Evolutionary conservation across 1,140 invertebrate species (phyloP).

Genomic region (Epicauta chinensis): DNA sequence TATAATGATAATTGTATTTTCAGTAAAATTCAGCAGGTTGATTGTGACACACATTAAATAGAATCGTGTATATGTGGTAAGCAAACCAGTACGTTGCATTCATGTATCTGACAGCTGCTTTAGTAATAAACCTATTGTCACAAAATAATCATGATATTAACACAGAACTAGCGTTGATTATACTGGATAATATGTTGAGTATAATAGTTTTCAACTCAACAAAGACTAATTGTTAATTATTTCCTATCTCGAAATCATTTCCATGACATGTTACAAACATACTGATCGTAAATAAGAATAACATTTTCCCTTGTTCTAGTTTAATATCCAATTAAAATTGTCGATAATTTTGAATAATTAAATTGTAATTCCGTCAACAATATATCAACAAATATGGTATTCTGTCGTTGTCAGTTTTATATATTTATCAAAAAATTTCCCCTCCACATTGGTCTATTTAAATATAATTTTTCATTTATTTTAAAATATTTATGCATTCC

Average conservation of each 20-base stretch:
- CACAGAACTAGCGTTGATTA: conserved; percentile 22
- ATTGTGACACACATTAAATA: conserved; percentile 25
- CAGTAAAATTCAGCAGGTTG: conserved; percentile 17
- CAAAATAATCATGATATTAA: conserved; percentile 30
- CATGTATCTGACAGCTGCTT: conserved; percentile 32
- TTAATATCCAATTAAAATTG: no score
- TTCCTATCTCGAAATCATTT: conserved; percentile 10
- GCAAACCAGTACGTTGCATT: conserved; percentile 29
- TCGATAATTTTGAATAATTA: no score
- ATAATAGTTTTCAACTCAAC: conserved; percentile 26
- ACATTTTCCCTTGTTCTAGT: no score
- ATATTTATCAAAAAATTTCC: not conserved
- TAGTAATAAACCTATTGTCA: conserved; percentile 31
- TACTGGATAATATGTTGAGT: conserved; percentile 22
- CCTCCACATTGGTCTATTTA: not conserved
- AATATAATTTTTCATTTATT: not conserved
- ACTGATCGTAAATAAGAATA: no score
- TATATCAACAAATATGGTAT: no score
- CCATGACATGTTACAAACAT: not conserved
- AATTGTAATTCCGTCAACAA: no score
- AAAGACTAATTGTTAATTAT: conserved; percentile 24
- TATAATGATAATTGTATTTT: conserved; percentile 10
- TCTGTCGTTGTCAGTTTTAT: no score
- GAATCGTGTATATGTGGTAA: conserved; percentile 24
- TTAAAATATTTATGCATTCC: conserved; percentile 39